Evolutionary conservation across 2,888 invertebrate genomes (phyloP), one percentile per base, ranked within the genome.

Genomic region (Scaptomyza tumidula): DNA sequence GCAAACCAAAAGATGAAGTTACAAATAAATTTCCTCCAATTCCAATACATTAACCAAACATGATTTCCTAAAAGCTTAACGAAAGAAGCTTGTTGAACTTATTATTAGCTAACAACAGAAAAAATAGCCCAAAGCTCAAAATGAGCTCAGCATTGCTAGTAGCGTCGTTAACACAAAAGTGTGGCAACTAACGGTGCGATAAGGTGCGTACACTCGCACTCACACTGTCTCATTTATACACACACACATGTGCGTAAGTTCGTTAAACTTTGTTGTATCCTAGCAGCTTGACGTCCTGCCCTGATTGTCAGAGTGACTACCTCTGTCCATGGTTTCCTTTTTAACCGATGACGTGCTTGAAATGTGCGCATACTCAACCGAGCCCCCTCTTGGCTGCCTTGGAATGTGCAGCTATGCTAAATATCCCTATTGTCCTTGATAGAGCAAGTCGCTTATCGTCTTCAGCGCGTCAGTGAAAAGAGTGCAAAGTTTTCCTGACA

Each of bases 221-320:
- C 53, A 9, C 27, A 35, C 31, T 7, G 5, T 37, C 6, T n/a
- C 31, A 31, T n/a, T 7, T n/a, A 37, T n/a, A 37, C 44, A 48
- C 16, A 45, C 43, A 41, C 49, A 53, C 16, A 44, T 59, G 39
- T 55, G 10, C 41, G 61, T 56, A 83, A 78, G 90, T 89, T 89
- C 90, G 80, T 85, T 88, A 77, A 89, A 89, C 89, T 89, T 81
- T 88, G 69, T 50, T 59, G 63, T 68, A 69, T 72, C 37, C 76
- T 61, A 49, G 11, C 37, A 70, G 63, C 67, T 80, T 81, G 75
- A 74, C 68, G 75, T 56, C 43, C 56, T 48, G 56, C 46, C 71
- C 54, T 50, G 65, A 52, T 71, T 59, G 64, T 48, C 41, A 46
- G 61, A 39, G 52, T 50, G 59, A 59, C 37, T 45, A 53, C 31